A percentile compares a stretch with the other conserved stretches of the same genome.
phyloP scores from a whole-genome alignment of 2,113 vertebrate species.

The Vidua macroura region DNA sequence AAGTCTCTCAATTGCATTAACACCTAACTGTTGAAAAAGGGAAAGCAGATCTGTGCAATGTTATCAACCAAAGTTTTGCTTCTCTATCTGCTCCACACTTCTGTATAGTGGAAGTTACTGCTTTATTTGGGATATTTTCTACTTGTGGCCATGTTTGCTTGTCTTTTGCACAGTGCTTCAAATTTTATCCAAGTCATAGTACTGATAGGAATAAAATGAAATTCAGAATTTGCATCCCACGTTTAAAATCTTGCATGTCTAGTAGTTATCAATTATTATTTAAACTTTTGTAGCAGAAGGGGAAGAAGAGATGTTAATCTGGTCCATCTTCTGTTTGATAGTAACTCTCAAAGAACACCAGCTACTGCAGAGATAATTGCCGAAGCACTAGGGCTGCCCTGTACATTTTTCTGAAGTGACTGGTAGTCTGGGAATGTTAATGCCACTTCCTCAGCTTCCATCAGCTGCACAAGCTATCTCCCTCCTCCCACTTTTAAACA shows the following conservation, averaged over 20 bases:
- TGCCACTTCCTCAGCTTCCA: not conserved
- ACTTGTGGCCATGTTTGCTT: not conserved
- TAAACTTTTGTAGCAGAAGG: not conserved
- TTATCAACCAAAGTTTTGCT: not conserved
- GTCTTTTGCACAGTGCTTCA: not conserved
- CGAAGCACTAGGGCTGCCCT: not conserved
- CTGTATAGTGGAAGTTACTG: not conserved
- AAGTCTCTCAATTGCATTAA: not conserved
- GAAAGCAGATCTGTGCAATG: not conserved
- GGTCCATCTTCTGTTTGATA: not conserved
- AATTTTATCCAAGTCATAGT: not conserved
- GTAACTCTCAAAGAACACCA: not conserved
- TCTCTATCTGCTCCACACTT: not conserved
- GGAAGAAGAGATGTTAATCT: not conserved
- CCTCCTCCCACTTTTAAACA: not conserved
- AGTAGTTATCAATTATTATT: not conserved
- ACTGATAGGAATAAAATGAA: not conserved
- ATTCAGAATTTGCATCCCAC: not conserved
- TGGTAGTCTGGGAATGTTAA: not conserved
- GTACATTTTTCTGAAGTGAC: not conserved
- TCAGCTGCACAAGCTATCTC: not conserved
- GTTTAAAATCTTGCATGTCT: not conserved
- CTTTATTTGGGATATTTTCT: not conserved
- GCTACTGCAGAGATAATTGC: not conserved
- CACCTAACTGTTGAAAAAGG: not conserved